Conservation (phyloP, 2,797 vertebrate species). For the Cuniculus paca region DNA sequence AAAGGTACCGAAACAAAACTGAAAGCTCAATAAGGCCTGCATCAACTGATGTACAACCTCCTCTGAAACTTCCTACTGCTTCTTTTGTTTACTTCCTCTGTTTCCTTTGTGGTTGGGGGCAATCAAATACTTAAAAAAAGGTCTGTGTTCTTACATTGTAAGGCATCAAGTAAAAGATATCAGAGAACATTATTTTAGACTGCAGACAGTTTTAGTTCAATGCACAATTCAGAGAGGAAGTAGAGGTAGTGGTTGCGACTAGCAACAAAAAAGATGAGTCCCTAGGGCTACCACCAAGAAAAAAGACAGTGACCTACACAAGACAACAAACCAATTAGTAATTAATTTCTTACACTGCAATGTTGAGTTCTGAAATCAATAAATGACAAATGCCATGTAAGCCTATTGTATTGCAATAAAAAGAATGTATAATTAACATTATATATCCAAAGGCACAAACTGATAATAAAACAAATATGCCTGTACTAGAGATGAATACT, state of each 20-base stretch:
- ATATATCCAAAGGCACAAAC: not conserved
- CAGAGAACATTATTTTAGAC: not conserved
- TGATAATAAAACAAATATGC: slow-evolving; percentile 28
- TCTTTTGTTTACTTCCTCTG: not conserved
- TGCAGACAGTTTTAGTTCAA: not conserved
- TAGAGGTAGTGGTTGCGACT: not conserved
- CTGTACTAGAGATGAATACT: not conserved
- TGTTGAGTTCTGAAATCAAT: slow-evolving; percentile 25
- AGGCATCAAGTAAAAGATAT: not conserved
- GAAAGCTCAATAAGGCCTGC: not conserved
- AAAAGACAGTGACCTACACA: not conserved
- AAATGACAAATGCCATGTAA: not conserved
- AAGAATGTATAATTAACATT: not conserved
- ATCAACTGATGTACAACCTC: slow-evolving; percentile 12
- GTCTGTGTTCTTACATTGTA: not conserved
- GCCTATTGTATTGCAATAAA: not conserved
- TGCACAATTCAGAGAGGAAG: not conserved
- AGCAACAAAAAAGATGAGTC: not conserved
- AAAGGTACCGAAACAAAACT: not conserved
- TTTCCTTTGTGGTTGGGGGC: not conserved
- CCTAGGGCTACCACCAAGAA: not conserved
- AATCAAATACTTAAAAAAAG: slow-evolving; percentile 34
- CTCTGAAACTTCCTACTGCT: not conserved
- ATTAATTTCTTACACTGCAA: not conserved
- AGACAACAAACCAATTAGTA: not conserved